Percentiles rank a stretch among this genome's conserved stretches.
These are phyloP conservation scores for Argya squamiceps DNA, from an alignment of 2,797 vertebrate genomes.

Conservation along the genomic window DNA sequence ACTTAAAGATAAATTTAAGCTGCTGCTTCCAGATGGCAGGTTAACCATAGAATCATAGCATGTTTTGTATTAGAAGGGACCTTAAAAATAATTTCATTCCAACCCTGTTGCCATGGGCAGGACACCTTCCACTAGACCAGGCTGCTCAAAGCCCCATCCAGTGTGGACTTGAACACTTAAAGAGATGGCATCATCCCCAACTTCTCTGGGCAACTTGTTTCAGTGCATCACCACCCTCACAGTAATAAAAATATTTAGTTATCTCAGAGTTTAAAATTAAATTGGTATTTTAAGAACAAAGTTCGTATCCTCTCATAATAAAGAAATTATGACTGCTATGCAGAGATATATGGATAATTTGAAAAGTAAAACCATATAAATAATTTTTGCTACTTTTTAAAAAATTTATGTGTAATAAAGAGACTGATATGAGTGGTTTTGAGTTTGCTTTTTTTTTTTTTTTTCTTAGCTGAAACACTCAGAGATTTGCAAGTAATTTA, in stretches of 20 bases:
- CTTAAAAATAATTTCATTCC: not conserved
- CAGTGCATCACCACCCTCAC: not conserved
- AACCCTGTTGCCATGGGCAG: not conserved
- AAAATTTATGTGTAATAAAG: not conserved
- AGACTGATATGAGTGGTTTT: not conserved
- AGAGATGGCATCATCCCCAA: fast-evolving
- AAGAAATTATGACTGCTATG: not conserved
- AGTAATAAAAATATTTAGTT: not conserved
- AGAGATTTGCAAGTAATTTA: not conserved
- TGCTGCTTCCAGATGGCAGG: not conserved
- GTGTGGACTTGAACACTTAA: not conserved
- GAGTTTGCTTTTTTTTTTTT: no score
- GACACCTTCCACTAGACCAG: not conserved
- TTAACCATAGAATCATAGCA: not conserved
- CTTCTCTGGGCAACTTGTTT: not conserved
- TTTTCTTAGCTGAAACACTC: not conserved
- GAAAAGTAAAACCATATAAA: not conserved
- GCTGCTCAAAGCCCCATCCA: not conserved
- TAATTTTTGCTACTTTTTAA: not conserved
- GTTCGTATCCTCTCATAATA: not conserved
- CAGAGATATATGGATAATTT: not conserved
- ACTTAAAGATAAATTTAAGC: not conserved
- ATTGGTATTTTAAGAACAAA: not conserved
- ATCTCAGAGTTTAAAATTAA: not conserved
- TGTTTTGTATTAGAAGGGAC: not conserved